Base-by-base conservation (phyloP, 2,888 invertebrate species). In the Heteropelma amictum region DNA sequence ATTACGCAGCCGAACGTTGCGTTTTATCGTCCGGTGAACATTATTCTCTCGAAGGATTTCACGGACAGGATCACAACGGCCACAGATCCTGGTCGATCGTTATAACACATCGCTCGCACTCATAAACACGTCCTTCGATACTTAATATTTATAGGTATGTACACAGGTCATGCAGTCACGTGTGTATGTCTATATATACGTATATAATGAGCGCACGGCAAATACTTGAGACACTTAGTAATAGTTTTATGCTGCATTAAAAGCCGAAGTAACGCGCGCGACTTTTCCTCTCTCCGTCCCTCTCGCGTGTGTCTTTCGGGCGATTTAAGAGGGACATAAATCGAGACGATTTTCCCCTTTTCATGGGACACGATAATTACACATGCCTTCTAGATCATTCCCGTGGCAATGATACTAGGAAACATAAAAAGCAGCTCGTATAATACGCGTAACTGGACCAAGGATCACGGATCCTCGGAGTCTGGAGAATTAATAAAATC, bases 401-500 rank as follows among this genome's bases (percentile, higher is more conserved):
- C 38, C 45, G 45, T 53, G 33, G 60, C 49, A 38, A 10, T 8
- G 38, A 63, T 30, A 40, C 49, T 28, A 56, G 47, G 33, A 54
- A 61, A 54, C 47, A 26, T 42, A 26, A 54, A 38, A 30, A 28
- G 28, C 12, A 51, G 73, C 56, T 64, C 33, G 58, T 65, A 64
- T 53, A 21, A 33, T 19, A 56, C 30, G 53, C 60, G 64, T 65
- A 80, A 72, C 60, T 76, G 73, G 79, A 73, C 68, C 80, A 79
- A 77, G 77, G 79, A 77, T 80, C 78, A 77, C 77, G 75, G 79
- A 80, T 80, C 79, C 75, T 77, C 74, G 74, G 42, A 30, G 40
- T 61, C 58, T 58, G 42, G 77, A 78, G 78, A 79, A 79, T 78
- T 73, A 79, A 79, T 78, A 75, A 75, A 56, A 74, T 47, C 64